These are phyloP conservation scores for Lerista edwardsae DNA, from an alignment of 2,797 vertebrate species.

Conservation along the genomic window DNA sequence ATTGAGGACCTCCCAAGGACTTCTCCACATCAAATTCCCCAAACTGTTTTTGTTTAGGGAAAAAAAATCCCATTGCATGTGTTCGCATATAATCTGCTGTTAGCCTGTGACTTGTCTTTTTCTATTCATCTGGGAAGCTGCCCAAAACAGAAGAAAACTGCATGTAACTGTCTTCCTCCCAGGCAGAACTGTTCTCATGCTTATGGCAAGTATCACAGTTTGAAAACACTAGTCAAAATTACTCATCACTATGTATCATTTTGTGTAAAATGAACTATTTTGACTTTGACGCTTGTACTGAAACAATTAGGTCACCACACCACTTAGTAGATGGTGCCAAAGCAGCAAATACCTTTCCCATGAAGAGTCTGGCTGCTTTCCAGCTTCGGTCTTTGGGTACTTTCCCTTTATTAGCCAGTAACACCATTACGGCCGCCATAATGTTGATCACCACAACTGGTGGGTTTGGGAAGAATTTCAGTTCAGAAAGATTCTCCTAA, in stretches of 20 bases:
- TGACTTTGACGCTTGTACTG: background rate
- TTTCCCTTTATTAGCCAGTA: constrained; percentile 79
- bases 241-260: background rate
- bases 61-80: background rate
- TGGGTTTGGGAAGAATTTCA: constrained; percentile 87
- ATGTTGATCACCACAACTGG: constrained; percentile 83
- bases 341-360: constrained; percentile 82
- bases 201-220: no score
- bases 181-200: constrained; percentile 46
- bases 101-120: background rate
- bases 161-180: constrained; percentile 46
- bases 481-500: constrained; percentile 86
- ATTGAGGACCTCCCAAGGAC: background rate
- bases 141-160: constrained; percentile 40
- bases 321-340: background rate
- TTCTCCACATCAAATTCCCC: background rate
- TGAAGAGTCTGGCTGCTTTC: constrained; percentile 85
- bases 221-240: background rate
- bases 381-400: constrained; percentile 85
- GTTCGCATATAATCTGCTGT: background rate
- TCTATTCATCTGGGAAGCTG: constrained; percentile 35
- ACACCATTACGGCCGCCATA: constrained; percentile 85
- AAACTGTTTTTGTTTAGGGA: background rate
- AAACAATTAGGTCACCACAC: background rate
- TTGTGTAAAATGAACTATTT: background rate